phyloP scores from a whole-genome alignment of 2,888 invertebrate species.

The Antitype chi region DNA sequence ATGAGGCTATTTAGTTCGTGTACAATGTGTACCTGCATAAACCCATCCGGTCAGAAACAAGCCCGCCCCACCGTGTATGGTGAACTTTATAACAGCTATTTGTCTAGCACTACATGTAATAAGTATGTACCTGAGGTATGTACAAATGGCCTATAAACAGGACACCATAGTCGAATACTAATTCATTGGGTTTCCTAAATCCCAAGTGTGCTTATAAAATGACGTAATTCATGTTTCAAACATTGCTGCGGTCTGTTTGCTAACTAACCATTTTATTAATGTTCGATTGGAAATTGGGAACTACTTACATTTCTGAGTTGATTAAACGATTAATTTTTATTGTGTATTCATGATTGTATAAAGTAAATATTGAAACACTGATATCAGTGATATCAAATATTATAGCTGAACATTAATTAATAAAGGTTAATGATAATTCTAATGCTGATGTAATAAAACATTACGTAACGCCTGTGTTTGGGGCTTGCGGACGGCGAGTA shows the following conservation, averaged over 20 bases:
- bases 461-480: no score
- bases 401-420: constrained; percentile 14
- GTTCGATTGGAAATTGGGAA: constrained; percentile 13
- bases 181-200: constrained; percentile 23
- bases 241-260: not conserved
- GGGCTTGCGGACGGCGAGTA: no score
- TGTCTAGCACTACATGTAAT: constrained; percentile 7
- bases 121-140: not conserved
- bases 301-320: constrained; percentile 3
- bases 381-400: constrained; percentile 11
- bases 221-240: constrained; percentile 1
- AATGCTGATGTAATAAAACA: no score
- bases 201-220: constrained; percentile 14
- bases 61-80: not conserved
- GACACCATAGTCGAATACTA: constrained; percentile 30
- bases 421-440: not conserved
- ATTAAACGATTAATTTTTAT: not conserved
- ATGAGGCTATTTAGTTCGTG: not conserved
- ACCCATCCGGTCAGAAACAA: not conserved
- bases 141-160: constrained; percentile 23
- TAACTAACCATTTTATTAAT: constrained; percentile 1
- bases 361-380: constrained; percentile 3
- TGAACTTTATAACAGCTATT: constrained; percentile 7
- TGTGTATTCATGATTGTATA: constrained; percentile 2
- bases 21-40: not conserved